Evolutionary conservation across 2,113 vertebrate species (phyloP).

Genomic region (Nematolebias whitei): DNA sequence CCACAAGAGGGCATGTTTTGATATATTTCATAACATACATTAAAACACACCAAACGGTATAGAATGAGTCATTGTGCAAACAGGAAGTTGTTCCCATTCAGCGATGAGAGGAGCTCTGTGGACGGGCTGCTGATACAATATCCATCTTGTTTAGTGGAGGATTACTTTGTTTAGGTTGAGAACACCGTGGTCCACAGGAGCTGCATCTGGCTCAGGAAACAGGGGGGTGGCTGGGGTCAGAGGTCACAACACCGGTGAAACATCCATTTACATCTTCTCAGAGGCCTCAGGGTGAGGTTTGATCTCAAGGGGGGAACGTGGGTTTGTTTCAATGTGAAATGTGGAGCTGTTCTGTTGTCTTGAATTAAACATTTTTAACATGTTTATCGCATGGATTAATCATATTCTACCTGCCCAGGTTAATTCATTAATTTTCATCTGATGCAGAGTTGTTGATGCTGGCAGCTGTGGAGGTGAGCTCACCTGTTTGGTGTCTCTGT

Average conservation of each 20-base stretch:
- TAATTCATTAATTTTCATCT: background rate
- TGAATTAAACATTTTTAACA: background rate
- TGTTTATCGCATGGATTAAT: too few relatives aligned
- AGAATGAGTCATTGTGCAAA: slow-evolving; percentile 18
- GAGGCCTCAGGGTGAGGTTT: slow-evolving; percentile 63
- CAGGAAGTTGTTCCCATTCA: slow-evolving; percentile 20
- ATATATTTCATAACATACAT: background rate
- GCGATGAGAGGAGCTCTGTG: slow-evolving; percentile 32
- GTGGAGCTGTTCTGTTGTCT: background rate
- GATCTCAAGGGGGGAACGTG: slow-evolving; percentile 56
- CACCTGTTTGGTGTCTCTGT: slow-evolving; percentile 58
- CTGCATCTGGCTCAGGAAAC: slow-evolving; percentile 78
- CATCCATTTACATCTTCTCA: slow-evolving; percentile 73
- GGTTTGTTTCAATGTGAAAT: slow-evolving; percentile 48
- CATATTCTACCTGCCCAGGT: too few relatives aligned
- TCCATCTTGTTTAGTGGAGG: slow-evolving; percentile 79
- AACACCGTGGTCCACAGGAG: slow-evolving; percentile 72
- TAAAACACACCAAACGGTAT: slow-evolving; percentile 1
- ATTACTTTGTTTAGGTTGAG: slow-evolving; percentile 78
- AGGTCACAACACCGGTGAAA: slow-evolving; percentile 73
- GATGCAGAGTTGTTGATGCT: background rate
- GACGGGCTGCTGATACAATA: slow-evolving; percentile 73
- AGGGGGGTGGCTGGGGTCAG: slow-evolving; percentile 62
- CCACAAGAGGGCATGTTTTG: slow-evolving; percentile 55
- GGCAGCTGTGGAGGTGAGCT: slow-evolving; percentile 33